Percentiles rank a stretch among this genome's conserved stretches.
Conservation (phyloP, 2,888 invertebrate genomes). For the Clanis bilineata region DNA sequence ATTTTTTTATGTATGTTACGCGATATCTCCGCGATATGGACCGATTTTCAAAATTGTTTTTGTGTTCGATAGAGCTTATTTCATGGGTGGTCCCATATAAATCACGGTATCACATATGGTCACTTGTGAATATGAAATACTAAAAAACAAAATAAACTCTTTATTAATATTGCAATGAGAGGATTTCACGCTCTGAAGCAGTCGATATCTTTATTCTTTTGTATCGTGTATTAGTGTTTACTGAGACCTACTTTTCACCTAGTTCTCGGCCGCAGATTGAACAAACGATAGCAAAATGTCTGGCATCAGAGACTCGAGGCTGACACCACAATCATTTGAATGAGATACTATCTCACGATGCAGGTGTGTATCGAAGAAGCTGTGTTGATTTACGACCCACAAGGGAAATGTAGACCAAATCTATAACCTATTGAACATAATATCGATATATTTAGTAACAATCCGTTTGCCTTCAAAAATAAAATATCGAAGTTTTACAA, state of each 20-base stretch:
- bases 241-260: slow-evolving; percentile 27
- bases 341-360: slow-evolving; percentile 8
- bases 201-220: background rate
- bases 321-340: slow-evolving; percentile 9
- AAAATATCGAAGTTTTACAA: too few relatives aligned
- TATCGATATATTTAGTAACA: background rate
- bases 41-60: too few relatives aligned
- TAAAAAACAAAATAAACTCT: too few relatives aligned
- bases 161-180: too few relatives aligned
- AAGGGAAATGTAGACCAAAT: background rate
- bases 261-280: slow-evolving; percentile 27
- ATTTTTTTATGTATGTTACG: too few relatives aligned
- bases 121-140: too few relatives aligned
- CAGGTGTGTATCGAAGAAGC: background rate
- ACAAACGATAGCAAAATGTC: slow-evolving; percentile 32
- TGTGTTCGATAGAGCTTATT: too few relatives aligned
- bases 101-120: too few relatives aligned
- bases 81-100: too few relatives aligned
- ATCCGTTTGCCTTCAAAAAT: too few relatives aligned
- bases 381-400: background rate
- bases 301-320: slow-evolving; percentile 18
- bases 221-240: background rate
- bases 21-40: too few relatives aligned
- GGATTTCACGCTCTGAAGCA: too few relatives aligned
- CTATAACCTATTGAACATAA: background rate